Conservation (phyloP, 2,797 vertebrate species). For the Rhincodon typus region DNA sequence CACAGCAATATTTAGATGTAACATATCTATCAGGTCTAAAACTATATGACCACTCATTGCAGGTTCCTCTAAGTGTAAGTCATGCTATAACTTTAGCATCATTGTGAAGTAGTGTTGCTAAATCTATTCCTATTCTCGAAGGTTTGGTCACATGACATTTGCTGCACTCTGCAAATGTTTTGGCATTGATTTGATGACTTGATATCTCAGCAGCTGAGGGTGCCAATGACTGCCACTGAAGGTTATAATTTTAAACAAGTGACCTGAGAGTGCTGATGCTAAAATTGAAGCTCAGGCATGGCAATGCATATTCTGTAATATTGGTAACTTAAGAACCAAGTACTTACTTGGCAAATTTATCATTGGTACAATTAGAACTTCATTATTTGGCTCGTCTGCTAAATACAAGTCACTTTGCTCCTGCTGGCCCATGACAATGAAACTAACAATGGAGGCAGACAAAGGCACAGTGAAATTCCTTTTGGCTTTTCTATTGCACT, state of each 20-base stretch:
- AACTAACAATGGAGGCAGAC: neutral
- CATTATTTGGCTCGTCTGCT: neutral
- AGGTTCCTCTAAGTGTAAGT: neutral
- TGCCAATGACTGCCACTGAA: neutral
- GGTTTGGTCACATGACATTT: neutral
- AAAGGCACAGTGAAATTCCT: neutral
- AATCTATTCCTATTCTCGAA: neutral
- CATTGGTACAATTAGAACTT: neutral
- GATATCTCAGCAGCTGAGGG: neutral
- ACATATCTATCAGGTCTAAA: neutral
- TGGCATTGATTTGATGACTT: neutral
- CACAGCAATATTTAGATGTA: neutral
- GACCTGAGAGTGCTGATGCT: neutral
- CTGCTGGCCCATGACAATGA: neutral
- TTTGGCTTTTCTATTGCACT: neutral
- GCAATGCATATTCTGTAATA: neutral
- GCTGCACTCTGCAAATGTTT: slow-evolving; percentile 1
- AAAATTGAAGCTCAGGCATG: neutral
- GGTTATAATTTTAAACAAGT: neutral
- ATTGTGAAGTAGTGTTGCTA: neutral
- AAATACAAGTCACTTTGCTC: neutral
- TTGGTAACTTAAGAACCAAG: neutral
- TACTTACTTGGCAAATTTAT: neutral
- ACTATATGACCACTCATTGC: neutral
- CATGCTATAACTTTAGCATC: neutral